A percentile compares a stretch with the other conserved stretches of the same genome.
These are phyloP conservation scores for Cygnus buccinator DNA, from an alignment of 2,113 vertebrate genomes.

Conservation along the genomic window DNA sequence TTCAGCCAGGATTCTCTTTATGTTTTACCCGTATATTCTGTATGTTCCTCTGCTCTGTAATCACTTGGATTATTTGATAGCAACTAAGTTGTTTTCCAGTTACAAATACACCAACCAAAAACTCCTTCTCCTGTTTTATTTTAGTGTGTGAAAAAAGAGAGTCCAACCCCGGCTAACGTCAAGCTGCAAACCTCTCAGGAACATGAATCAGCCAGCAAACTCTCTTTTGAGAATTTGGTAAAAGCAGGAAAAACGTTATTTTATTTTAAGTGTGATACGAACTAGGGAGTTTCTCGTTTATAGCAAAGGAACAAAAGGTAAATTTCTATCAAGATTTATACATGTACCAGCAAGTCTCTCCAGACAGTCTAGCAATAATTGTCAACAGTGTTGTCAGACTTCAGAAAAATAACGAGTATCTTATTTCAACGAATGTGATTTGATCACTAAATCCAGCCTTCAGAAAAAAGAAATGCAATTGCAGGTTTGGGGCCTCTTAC, in stretches of 20 bases:
- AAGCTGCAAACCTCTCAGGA: background rate
- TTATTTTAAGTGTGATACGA: background rate
- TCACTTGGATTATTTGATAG: background rate
- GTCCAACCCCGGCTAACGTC: background rate
- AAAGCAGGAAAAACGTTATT: background rate
- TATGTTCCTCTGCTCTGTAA: background rate
- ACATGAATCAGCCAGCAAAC: background rate
- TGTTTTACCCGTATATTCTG: background rate
- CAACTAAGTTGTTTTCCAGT: background rate
- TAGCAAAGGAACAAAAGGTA: background rate
- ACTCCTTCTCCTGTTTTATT: background rate
- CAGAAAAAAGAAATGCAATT: background rate
- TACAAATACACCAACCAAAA: background rate
- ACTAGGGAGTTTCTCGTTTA: background rate
- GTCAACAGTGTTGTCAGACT: background rate
- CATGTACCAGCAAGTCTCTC: background rate
- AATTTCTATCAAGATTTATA: background rate
- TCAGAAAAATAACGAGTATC: background rate
- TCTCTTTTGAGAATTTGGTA: background rate
- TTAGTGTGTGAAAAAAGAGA: background rate
- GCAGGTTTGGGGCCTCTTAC: background rate
- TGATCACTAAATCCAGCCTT: background rate
- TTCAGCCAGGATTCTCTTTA: background rate
- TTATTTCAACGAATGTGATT: background rate
- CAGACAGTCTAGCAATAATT: slow-evolving; percentile 8